phyloP scores from a whole-genome alignment of 2,113 vertebrate species.

The Probosciger aterrimus region DNA sequence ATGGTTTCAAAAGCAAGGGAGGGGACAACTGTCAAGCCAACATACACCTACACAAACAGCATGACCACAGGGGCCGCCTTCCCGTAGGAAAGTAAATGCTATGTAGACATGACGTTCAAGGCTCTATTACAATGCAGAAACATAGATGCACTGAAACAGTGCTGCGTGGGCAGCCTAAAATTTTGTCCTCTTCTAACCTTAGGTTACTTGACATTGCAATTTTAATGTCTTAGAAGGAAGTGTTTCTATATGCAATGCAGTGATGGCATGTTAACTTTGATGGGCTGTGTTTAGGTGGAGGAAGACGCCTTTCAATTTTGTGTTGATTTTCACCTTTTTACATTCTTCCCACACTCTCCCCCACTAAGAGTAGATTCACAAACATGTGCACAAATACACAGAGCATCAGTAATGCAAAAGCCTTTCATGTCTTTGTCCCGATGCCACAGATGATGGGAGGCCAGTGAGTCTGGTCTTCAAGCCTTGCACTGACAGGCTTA shows the following conservation, averaged over 20 bases:
- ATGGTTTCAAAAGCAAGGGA: not conserved
- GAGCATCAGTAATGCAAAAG: not conserved
- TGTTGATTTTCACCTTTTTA: not conserved
- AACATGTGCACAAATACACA: fast-evolving
- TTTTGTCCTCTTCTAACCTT: not conserved
- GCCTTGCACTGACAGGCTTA: not conserved
- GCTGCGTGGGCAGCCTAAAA: not conserved
- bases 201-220: not conserved
- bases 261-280: not conserved
- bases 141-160: not conserved
- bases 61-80: not conserved
- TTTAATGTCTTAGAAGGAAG: not conserved
- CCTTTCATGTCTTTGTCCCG: not conserved
- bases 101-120: not conserved
- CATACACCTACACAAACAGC: not conserved
- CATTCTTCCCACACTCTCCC: not conserved
- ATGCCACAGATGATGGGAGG: not conserved
- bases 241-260: not conserved
- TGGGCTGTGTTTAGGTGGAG: not conserved
- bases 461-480: fast-evolving
- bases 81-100: not conserved
- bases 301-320: not conserved
- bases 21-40: not conserved
- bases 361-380: not conserved
- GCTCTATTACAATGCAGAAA: not conserved